Evolutionary conservation across 2,797 vertebrate genomes (phyloP), one percentile per base, ranked within the genome.

Genomic region (Melopsittacus undulatus): DNA sequence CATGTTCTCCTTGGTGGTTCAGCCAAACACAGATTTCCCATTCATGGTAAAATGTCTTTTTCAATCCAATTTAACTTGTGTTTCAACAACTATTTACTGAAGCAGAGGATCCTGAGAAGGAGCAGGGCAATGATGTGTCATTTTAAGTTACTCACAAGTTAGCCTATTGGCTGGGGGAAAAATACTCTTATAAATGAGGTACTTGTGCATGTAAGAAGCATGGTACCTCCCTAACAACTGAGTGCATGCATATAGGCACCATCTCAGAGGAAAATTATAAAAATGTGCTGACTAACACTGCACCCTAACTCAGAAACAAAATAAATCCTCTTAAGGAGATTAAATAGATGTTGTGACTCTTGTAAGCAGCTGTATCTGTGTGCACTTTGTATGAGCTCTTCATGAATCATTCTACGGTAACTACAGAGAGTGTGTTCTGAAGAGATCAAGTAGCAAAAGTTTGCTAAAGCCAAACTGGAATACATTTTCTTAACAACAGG

Each of bases 401-500:
- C 1, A 3, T 19, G 38, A 57, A 73, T 81, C 78, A 43, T 61
- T 72, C 61, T 22, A 24, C 0, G 0, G 26, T 26, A 48, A 32
- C 61, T 77, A 23, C 5, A 22, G 30, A 66, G 27, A 61, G 26
- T 5, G n/a, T 8, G 16, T 20, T 91, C 80, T 51, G 57, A 83
- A 79, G 49, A 57, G 64, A 82, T 34, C 54, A 67, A 70, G 42
- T 26, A 89, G 75, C 45, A 36, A 61, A 89, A 72, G 43, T 46
- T 27, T 54, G 68, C 66, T 77, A 68, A 73, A 91, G 67, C 46
- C 34, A 70, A 95, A 83, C 10, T 9, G 6, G 34, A 69, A 90
- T 56, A 73, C 34, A 20, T 80, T 90, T 83, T 62, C 57, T 78
- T 72, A 85, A 70, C 40, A 67, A 19, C 63, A 84, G 40, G 63